Percentiles rank a stretch among this genome's conserved stretches.
phyloP scores from a whole-genome alignment of 2,888 invertebrate genomes.

The Rhingia rostrata region DNA sequence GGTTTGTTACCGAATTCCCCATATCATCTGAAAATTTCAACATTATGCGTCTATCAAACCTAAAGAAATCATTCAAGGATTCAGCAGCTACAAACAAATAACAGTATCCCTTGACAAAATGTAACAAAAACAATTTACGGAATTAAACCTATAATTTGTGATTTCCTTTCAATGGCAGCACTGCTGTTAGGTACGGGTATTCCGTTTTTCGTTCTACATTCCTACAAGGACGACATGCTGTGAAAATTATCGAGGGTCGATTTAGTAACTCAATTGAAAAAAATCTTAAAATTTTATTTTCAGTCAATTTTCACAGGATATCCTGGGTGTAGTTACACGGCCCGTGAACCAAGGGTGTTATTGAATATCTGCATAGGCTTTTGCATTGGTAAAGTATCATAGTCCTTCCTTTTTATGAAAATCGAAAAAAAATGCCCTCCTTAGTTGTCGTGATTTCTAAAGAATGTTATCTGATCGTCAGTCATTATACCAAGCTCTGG shows the following conservation, averaged over 20 bases:
- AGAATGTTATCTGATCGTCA: slow-evolving; percentile 72
- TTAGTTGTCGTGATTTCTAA: slow-evolving; percentile 17
- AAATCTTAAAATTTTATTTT: slow-evolving; percentile 40
- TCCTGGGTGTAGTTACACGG: slow-evolving; percentile 51
- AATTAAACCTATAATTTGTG: slow-evolving; percentile 77
- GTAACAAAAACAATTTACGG: slow-evolving; percentile 75
- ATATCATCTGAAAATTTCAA: no score
- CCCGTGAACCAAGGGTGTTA: slow-evolving; percentile 3
- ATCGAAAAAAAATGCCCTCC: slow-evolving; percentile 11
- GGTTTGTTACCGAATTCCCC: no score
- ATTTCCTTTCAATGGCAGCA: slow-evolving; percentile 74
- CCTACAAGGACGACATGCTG: slow-evolving; percentile 70
- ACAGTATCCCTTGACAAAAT: slow-evolving; percentile 54
- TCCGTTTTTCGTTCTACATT: slow-evolving; percentile 30
- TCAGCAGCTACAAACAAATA: slow-evolving; percentile 21
- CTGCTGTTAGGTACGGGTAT: slow-evolving; percentile 11
- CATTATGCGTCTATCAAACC: no score
- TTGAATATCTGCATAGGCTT: slow-evolving; percentile 3
- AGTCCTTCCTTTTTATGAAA: background rate
- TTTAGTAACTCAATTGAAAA: slow-evolving; percentile 70
- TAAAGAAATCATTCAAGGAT: no score
- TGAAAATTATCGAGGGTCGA: slow-evolving; percentile 76
- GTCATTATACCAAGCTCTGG: slow-evolving; percentile 65
- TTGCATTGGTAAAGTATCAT: background rate
- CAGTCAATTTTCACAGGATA: slow-evolving; percentile 45